A percentile compares a stretch with the other conserved stretches of the same genome.
phyloP scores from a whole-genome alignment of 2,797 vertebrate species.

The Karalla daura region DNA sequence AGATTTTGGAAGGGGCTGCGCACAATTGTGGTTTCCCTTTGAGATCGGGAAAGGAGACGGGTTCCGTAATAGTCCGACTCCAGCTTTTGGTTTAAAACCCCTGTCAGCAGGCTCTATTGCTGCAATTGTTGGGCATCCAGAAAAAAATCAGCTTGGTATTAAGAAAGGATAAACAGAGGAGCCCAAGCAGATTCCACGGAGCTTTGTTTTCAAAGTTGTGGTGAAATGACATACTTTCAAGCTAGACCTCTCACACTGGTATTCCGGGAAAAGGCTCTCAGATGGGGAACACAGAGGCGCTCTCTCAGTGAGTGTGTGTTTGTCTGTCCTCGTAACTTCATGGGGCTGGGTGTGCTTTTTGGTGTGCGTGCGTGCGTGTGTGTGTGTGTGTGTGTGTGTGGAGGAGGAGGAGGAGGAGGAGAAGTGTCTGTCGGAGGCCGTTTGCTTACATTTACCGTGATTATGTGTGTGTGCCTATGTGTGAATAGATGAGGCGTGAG shows the following conservation, averaged over 20 bases:
- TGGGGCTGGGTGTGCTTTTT: conserved; percentile 14
- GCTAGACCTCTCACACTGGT: conserved; percentile 59
- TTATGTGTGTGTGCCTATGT: conserved; percentile 1
- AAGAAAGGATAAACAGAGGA: conserved; percentile 62
- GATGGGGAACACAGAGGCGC: conserved; percentile 47
- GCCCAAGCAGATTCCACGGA: conserved; percentile 66
- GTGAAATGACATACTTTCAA: conserved; percentile 68
- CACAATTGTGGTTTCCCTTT: conserved; percentile 26
- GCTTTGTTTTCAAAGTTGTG: conserved; percentile 79
- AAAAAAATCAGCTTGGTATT: conserved; percentile 57
- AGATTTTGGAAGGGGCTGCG: conserved; percentile 1
- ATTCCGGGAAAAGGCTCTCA: conserved; percentile 71
- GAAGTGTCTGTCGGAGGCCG: conserved; percentile 9
- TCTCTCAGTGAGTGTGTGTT: conserved; percentile 34
- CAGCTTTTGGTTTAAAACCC: conserved; percentile 20
- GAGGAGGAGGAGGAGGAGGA: conserved; percentile 5
- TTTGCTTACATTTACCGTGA: conserved; percentile 41
- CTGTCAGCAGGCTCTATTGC: conserved; percentile 10
- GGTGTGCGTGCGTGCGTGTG: background rate
- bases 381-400: conserved; percentile 1
- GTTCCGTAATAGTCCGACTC: conserved; percentile 32
- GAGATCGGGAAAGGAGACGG: conserved; percentile 1
- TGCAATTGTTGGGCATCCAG: conserved; percentile 55
- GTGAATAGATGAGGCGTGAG: conserved; percentile 50
- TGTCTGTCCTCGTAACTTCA: conserved; percentile 36